Percentiles rank a stretch among this genome's conserved stretches.
phyloP scores from a whole-genome alignment of 2,888 invertebrate species.

The Lochmaea capreae region DNA sequence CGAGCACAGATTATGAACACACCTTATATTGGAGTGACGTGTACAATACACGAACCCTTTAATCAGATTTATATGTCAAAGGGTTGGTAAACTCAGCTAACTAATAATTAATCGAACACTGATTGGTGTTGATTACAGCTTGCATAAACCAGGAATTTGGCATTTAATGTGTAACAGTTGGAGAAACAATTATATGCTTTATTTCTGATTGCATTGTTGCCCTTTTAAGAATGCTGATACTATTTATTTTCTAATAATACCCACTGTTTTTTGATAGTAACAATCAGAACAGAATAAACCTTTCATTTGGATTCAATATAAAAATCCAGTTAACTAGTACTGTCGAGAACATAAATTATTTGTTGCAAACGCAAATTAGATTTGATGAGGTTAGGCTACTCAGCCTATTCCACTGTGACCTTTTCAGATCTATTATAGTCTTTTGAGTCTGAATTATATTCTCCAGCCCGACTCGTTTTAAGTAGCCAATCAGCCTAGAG shows the following conservation, averaged over 20 bases:
- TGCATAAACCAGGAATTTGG: slow-evolving; percentile 36
- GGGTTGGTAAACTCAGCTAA: slow-evolving; percentile 28
- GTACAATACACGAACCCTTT: background rate
- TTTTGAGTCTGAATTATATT: too few relatives aligned
- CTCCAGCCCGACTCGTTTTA: too few relatives aligned
- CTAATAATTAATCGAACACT: slow-evolving; percentile 27
- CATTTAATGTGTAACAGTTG: slow-evolving; percentile 41
- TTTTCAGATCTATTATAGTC: too few relatives aligned
- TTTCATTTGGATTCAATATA: too few relatives aligned
- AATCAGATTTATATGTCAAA: slow-evolving; percentile 28
- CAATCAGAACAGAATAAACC: too few relatives aligned
- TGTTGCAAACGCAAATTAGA: too few relatives aligned
- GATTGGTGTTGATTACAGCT: slow-evolving; percentile 29
- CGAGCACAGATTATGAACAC: background rate
- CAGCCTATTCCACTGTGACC: too few relatives aligned
- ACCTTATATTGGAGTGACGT: background rate
- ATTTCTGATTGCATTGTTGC: background rate
- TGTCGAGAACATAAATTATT: too few relatives aligned
- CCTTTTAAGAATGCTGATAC: background rate
- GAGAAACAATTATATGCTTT: slow-evolving; percentile 31
- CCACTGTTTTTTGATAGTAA: background rate
- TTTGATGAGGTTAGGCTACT: too few relatives aligned
- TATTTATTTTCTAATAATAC: background rate
- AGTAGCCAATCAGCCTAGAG: too few relatives aligned
- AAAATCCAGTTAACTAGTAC: too few relatives aligned